Percentiles rank a stretch among this genome's conserved stretches.
phyloP scores from a whole-genome alignment of 1,140 invertebrate species.

The Cydia strobilella region DNA sequence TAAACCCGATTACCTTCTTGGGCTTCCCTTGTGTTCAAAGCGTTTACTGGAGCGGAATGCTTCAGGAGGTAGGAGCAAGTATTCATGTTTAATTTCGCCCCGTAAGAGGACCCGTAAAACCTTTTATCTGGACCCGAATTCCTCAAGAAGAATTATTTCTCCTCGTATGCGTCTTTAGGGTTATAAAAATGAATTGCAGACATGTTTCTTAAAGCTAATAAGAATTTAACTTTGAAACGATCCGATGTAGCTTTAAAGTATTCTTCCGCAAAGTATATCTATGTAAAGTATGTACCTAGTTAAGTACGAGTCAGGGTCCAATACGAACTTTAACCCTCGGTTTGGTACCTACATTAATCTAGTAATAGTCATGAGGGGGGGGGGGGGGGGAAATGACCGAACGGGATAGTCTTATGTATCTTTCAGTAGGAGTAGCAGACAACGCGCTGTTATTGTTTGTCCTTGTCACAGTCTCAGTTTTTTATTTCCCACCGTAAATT shows the following conservation, averaged over 20 bases:
- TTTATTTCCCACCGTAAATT: too few species aligned
- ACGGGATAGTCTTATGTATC: too few species aligned
- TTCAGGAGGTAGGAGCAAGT: constrained; percentile 76
- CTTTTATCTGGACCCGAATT: constrained; percentile 70
- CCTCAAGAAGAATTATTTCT: constrained; percentile 56
- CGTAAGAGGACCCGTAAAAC: constrained; percentile 64
- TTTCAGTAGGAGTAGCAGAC: too few species aligned
- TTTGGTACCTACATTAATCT: not conserved
- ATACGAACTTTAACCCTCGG: not conserved
- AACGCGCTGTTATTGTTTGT: too few species aligned
- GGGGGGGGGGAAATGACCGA: too few species aligned
- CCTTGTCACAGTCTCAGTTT: too few species aligned
- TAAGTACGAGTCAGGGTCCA: not conserved
- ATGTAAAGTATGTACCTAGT: not conserved
- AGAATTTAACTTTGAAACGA: constrained; percentile 11
- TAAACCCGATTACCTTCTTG: constrained; percentile 65
- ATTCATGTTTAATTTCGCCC: constrained; percentile 77
- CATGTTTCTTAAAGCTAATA: constrained; percentile 32
- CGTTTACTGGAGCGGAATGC: constrained; percentile 74
- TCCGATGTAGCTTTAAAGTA: constrained; percentile 3
- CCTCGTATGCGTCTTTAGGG: constrained; percentile 27
- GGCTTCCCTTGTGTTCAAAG: constrained; percentile 74
- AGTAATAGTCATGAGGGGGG: too few species aligned
- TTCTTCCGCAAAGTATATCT: not conserved
- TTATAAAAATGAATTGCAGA: constrained; percentile 35